Percentiles rank a stretch among this genome's conserved stretches.
phyloP scores from a whole-genome alignment of 1,140 invertebrate genomes.

The Asobara japonica region DNA sequence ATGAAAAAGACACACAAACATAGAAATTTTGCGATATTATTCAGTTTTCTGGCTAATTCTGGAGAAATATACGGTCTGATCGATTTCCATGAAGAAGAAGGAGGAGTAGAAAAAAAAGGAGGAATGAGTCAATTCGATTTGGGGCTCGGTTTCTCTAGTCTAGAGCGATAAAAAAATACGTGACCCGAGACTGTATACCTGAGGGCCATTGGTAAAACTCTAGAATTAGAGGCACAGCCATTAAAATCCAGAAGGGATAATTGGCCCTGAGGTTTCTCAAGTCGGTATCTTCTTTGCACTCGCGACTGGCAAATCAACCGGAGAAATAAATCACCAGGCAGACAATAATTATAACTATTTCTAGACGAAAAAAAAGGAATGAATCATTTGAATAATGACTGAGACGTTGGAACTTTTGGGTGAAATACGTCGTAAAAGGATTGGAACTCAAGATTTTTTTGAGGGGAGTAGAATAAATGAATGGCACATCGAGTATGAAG shows the following conservation, averaged over 20 bases:
- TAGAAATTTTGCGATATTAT: background rate
- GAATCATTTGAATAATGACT: conserved; percentile 7
- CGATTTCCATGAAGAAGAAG: background rate
- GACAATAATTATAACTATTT: conserved; percentile 21
- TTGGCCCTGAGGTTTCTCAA: conserved; percentile 39
- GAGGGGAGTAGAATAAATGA: background rate
- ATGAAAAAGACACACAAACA: background rate
- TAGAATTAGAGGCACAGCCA: conserved; percentile 55
- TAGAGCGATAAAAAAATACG: conserved; percentile 53
- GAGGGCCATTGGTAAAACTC: conserved; percentile 41
- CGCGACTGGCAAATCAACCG: conserved; percentile 23
- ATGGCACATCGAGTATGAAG: background rate
- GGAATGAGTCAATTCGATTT: conserved; percentile 22
- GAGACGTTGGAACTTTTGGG: background rate
- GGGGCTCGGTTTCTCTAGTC: conserved; percentile 44
- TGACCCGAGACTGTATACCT: conserved; percentile 41
- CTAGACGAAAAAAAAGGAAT: background rate
- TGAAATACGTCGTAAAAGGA: background rate
- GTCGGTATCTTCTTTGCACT: conserved; percentile 25
- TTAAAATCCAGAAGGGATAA: conserved; percentile 57
- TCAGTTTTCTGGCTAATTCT: background rate
- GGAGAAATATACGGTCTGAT: background rate
- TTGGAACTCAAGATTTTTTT: background rate
- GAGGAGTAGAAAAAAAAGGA: conserved; percentile 21
- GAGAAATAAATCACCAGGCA: conserved; percentile 9